Conservation (phyloP, 2,888 invertebrate genomes). For the Rhopalosiphum nymphaeae region DNA sequence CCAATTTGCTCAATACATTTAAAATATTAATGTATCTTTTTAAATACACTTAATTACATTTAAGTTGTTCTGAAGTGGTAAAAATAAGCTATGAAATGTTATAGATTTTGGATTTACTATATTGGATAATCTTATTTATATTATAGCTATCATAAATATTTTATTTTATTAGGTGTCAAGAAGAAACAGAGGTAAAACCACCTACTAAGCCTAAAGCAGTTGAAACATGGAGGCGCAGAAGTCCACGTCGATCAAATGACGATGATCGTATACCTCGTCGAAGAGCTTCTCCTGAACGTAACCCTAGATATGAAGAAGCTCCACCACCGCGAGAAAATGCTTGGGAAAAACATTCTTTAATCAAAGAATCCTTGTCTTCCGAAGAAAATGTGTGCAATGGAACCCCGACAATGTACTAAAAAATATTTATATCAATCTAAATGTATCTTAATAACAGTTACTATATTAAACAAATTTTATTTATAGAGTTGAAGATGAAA, state of each 20-base stretch:
- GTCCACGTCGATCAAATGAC: slow-evolving; percentile 64
- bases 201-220: slow-evolving; percentile 31
- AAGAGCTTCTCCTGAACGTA: slow-evolving; percentile 64
- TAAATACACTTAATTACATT: not conserved
- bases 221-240: slow-evolving; percentile 65
- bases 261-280: slow-evolving; percentile 56
- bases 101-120: not conserved
- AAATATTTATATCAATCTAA: not conserved
- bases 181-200: slow-evolving; percentile 35
- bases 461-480: not conserved
- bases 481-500: slow-evolving; percentile 25
- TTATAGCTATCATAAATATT: not conserved
- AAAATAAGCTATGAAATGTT: not conserved
- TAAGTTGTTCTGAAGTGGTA: not conserved
- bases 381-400: slow-evolving; percentile 54
- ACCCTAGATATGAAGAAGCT: slow-evolving; percentile 67
- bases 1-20: slow-evolving; percentile 44
- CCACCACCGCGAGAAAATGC: slow-evolving; percentile 69
- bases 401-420: slow-evolving; percentile 21
- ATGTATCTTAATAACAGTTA: not conserved
- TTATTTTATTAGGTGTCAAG: slow-evolving; percentile 35
- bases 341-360: slow-evolving; percentile 67
- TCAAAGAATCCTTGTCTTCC: slow-evolving; percentile 1
- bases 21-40: not conserved
- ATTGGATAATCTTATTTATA: not conserved